Evolutionary conservation across 2,797 vertebrate species (phyloP).

Genomic region (Sebastes melanostomus): DNA sequence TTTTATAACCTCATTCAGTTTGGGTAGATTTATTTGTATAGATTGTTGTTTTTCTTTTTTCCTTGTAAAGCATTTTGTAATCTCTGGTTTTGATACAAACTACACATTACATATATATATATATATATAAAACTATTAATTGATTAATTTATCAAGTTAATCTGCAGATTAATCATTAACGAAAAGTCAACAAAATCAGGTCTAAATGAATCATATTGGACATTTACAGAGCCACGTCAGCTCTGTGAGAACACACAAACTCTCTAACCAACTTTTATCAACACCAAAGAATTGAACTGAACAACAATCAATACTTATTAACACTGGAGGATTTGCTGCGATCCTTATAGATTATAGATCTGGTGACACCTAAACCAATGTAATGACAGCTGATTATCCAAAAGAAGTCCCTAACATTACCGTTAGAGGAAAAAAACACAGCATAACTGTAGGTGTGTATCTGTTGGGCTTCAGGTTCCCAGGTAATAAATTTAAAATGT

Average conservation of each 20-base stretch:
- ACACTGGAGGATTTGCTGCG: neutral
- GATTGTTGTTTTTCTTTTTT: neutral
- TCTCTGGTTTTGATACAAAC: neutral
- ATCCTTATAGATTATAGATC: neutral
- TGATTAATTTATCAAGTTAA: neutral
- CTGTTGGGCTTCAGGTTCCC: conserved; percentile 52
- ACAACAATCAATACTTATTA: neutral
- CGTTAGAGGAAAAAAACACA: neutral
- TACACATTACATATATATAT: too few relatives aligned
- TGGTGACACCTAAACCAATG: neutral
- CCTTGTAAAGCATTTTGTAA: neutral
- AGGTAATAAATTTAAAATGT: conserved; percentile 64
- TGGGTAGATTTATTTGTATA: neutral
- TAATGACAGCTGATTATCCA: neutral
- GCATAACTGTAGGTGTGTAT: conserved; percentile 28
- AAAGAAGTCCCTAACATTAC: neutral
- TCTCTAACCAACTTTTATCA: neutral
- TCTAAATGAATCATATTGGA: neutral
- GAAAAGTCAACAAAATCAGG: neutral
- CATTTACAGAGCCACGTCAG: neutral
- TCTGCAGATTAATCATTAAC: neutral
- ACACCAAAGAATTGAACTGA: neutral
- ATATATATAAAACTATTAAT: neutral
- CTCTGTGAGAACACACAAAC: neutral
- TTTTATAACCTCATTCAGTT: neutral